Conservation (phyloP, 2,113 vertebrate species). For the Tragelaphus strepsiceros region DNA sequence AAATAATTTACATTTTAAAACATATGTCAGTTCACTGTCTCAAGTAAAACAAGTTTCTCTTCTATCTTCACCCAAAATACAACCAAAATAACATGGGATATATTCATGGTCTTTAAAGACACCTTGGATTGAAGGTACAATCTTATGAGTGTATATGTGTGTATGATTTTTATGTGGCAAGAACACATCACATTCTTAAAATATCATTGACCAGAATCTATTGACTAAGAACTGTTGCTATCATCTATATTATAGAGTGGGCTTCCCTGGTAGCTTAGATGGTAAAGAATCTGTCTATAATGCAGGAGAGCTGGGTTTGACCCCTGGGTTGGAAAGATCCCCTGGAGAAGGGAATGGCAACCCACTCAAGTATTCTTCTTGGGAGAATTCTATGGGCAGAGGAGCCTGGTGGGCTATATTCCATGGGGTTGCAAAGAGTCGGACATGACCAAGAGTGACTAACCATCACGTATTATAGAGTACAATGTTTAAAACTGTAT, state of each 20-base stretch:
- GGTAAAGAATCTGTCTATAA: neutral
- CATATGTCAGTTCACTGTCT: neutral
- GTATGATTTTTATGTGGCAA: neutral
- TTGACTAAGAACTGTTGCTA: neutral
- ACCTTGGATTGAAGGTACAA: neutral
- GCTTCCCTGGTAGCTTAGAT: neutral
- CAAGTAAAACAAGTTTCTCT: neutral
- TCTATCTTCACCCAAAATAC: neutral
- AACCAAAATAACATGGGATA: neutral
- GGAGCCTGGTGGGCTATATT: neutral
- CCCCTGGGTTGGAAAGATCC: neutral
- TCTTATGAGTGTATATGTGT: neutral
- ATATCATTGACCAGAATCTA: neutral
- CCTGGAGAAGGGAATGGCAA: neutral
- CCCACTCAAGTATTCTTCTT: neutral
- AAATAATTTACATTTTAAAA: constrained; percentile 14
- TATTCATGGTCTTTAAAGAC: neutral
- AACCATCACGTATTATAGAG: neutral
- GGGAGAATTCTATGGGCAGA: neutral
- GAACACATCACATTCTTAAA: neutral
- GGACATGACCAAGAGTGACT: neutral
- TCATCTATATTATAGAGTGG: neutral
- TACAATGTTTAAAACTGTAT: neutral
- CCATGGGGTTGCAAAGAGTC: neutral
- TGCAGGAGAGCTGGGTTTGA: neutral